phyloP scores from a whole-genome alignment of 2,888 invertebrate species.

The Callimorpha dominula region DNA sequence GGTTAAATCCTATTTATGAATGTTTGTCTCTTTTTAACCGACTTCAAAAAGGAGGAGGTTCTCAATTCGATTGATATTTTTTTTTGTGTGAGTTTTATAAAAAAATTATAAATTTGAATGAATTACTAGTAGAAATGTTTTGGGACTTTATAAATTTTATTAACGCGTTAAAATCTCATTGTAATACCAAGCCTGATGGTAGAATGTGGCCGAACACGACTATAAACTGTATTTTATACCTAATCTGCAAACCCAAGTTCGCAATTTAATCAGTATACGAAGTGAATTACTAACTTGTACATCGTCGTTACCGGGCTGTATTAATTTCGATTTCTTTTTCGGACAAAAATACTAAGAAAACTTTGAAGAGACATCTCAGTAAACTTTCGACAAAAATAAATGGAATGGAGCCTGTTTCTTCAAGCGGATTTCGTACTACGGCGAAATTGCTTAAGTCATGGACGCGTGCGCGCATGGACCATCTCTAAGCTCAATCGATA shows the following conservation, averaged over 20 bases:
- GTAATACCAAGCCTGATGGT: background rate
- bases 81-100: too few relatives aligned
- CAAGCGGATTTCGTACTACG: too few relatives aligned
- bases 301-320: background rate
- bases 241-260: background rate
- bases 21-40: too few relatives aligned
- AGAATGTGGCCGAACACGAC: background rate
- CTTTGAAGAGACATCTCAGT: background rate
- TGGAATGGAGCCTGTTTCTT: background rate
- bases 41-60: too few relatives aligned
- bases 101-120: background rate
- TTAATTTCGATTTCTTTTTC: background rate
- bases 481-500: background rate
- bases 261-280: background rate
- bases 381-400: background rate
- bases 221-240: background rate
- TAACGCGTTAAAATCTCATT: background rate
- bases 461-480: background rate
- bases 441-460: background rate
- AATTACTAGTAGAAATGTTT: too few relatives aligned
- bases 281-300: background rate
- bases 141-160: too few relatives aligned
- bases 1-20: too few relatives aligned
- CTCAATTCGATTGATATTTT: too few relatives aligned
- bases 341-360: background rate